These are phyloP conservation scores for Caenorhabditis sp. DNA, from an alignment of 2,888 invertebrate species.

Conservation along the genomic window DNA sequence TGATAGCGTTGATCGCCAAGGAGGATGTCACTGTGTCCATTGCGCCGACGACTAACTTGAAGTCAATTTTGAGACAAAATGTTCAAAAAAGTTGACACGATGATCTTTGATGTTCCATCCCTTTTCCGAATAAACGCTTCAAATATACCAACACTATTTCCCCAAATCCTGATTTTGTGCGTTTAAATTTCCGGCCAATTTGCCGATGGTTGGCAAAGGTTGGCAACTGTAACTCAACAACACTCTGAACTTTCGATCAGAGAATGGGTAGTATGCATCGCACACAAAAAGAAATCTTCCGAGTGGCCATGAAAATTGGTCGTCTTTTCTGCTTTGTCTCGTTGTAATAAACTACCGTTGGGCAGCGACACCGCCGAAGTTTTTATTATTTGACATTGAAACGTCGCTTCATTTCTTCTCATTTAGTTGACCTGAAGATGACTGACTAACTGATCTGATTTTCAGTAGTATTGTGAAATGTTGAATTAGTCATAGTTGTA, in stretches of 20 bases:
- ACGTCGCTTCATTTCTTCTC: conserved; percentile 15
- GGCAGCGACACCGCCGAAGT: neutral
- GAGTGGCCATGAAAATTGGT: conserved; percentile 54
- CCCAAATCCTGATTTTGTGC: conserved; percentile 2
- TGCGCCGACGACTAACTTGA: conserved; percentile 69
- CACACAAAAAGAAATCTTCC: conserved; percentile 6
- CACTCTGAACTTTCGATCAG: conserved; percentile 14
- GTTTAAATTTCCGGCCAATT: conserved; percentile 21
- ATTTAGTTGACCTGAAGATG: neutral
- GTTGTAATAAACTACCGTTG: conserved; percentile 5
- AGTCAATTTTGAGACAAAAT: conserved; percentile 66
- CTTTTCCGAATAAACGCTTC: conserved; percentile 8
- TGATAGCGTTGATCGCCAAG: conserved; percentile 75
- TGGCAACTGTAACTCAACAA: neutral
- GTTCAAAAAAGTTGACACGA: conserved; percentile 53
- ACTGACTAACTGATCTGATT: neutral
- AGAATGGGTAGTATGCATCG: too few species aligned
- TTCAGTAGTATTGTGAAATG: neutral
- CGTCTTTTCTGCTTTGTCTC: conserved; percentile 35
- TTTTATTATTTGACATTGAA: conserved; percentile 20
- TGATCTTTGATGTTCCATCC: conserved; percentile 25
- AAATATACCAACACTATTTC: neutral
- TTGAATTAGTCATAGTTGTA: neutral
- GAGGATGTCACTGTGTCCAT: conserved; percentile 68
- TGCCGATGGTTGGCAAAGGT: neutral